These are phyloP conservation scores for Zosterops borbonicus DNA, from an alignment of 2,113 vertebrate genomes.

Conservation along the genomic window DNA sequence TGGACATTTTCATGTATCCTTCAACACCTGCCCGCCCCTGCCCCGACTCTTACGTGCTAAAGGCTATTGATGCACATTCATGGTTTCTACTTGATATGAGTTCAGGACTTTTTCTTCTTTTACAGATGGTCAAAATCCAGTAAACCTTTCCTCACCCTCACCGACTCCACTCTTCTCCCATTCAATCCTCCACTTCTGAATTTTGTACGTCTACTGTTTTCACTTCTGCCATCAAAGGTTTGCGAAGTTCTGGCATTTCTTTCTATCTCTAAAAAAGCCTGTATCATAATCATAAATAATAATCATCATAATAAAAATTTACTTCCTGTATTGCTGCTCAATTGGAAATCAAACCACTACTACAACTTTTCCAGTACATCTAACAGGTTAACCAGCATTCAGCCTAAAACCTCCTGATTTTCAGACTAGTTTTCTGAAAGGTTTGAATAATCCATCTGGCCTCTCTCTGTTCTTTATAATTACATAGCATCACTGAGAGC, in stretches of 20 bases:
- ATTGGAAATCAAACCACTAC: neutral
- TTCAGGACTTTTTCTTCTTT: neutral
- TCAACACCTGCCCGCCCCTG: neutral
- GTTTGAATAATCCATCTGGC: neutral
- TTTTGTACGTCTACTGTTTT: neutral
- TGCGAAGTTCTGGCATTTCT: neutral
- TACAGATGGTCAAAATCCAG: neutral
- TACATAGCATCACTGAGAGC: neutral
- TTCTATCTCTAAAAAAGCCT: neutral
- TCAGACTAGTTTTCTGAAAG: neutral
- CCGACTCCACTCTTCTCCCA: neutral
- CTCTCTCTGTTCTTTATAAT: neutral
- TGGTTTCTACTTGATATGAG: neutral
- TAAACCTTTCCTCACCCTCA: neutral
- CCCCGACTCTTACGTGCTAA: rapidly evolving
- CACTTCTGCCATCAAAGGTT: neutral
- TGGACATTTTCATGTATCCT: neutral
- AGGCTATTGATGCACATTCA: neutral
- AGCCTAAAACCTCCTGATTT: neutral
- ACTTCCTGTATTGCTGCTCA: neutral
- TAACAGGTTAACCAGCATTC: neutral
- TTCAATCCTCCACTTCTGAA: neutral
- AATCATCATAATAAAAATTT: neutral
- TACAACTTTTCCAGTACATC: neutral
- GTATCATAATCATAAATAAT: neutral